Evolutionary conservation across 2,888 invertebrate species (phyloP).

Genomic region (Erebia ligea): DNA sequence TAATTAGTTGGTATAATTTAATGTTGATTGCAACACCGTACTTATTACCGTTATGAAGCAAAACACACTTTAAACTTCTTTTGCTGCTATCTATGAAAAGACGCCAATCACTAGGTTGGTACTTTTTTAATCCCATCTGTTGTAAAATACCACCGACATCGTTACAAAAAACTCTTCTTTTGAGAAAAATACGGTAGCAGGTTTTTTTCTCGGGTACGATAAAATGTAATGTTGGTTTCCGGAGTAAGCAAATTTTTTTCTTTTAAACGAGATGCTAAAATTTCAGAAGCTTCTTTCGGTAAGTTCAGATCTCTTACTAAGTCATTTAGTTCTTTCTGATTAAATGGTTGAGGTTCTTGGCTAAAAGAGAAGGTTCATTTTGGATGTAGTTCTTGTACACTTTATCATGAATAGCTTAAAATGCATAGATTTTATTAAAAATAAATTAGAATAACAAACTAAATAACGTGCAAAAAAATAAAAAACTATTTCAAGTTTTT

Average conservation of each 20-base stretch:
- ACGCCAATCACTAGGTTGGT: constrained; percentile 19
- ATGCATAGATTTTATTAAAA: too few relatives aligned
- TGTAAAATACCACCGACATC: constrained; percentile 10
- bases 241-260: constrained; percentile 29
- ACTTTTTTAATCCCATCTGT: constrained; percentile 25
- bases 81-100: constrained; percentile 29
- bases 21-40: too few relatives aligned
- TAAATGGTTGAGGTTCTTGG: too few relatives aligned
- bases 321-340: constrained; percentile 26
- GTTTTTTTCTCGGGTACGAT: constrained; percentile 22
- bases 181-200: constrained; percentile 15
- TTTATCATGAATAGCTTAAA: too few relatives aligned
- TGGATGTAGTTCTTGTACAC: too few relatives aligned
- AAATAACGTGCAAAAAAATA: too few relatives aligned
- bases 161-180: constrained; percentile 28
- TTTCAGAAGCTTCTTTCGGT: constrained; percentile 25
- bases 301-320: constrained; percentile 30
- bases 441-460: too few relatives aligned
- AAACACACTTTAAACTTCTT: constrained; percentile 34
- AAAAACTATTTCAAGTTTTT: too few relatives aligned
- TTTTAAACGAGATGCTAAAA: constrained; percentile 32
- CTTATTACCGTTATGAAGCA: constrained; percentile 28
- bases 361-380: too few relatives aligned
- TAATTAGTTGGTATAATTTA: too few relatives aligned
- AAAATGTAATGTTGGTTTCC: constrained; percentile 29